Percentiles rank a stretch among this genome's conserved stretches.
Evolutionary conservation across 2,113 vertebrate genomes (phyloP).

Genomic region (Heterocephalus glaber): DNA sequence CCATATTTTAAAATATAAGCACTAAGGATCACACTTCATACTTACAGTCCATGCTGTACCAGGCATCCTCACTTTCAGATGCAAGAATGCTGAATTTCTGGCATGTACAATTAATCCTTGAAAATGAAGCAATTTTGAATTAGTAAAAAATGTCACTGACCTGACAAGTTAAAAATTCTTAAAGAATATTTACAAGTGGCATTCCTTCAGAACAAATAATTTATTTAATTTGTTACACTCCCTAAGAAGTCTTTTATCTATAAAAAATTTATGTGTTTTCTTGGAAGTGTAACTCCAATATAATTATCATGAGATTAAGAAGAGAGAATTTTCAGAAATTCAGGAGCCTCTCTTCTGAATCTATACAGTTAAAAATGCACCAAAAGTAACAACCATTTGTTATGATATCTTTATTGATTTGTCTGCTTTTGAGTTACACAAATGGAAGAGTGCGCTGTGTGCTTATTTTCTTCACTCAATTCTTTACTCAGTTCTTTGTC

Average conservation of each 20-base stretch:
- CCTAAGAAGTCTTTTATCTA: neutral
- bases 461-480: neutral
- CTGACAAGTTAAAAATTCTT: neutral
- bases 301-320: neutral
- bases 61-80: neutral
- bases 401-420: neutral
- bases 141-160: neutral
- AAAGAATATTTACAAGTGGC: neutral
- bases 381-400: neutral
- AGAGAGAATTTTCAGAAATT: neutral
- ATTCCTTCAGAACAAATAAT: neutral
- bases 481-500: neutral
- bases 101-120: neutral
- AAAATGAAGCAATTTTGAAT: neutral
- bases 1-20: neutral
- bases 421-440: neutral
- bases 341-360: too few species aligned
- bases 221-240: neutral
- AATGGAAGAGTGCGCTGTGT: neutral
- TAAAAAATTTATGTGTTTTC: neutral
- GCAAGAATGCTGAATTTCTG: neutral
- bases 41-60: slow-evolving; percentile 3
- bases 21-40: neutral
- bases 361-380: neutral
- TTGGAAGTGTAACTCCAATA: too few species aligned